phyloP scores from a whole-genome alignment of 2,797 vertebrate species.

The Amblyopsis hoosieri region DNA sequence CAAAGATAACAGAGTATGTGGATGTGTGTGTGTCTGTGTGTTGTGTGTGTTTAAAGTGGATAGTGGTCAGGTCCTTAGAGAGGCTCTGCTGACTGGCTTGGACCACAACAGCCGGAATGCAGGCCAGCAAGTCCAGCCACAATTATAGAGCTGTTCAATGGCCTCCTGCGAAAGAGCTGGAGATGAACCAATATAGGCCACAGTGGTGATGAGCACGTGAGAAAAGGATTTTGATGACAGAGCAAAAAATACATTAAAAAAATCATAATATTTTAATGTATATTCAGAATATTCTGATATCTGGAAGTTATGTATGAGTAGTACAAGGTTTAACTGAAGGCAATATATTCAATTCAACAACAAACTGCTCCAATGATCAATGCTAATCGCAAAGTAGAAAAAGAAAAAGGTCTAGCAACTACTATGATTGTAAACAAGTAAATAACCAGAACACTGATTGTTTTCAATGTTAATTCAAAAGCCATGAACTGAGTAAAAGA shows the following conservation, averaged over 20 bases:
- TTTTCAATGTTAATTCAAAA: no score
- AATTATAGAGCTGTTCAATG: conserved; percentile 51
- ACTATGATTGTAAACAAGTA: no score
- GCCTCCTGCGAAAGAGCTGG: conserved; percentile 34
- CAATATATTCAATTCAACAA: no score
- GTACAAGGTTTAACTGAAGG: no score
- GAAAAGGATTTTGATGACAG: conserved; percentile 11
- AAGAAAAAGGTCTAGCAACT: no score
- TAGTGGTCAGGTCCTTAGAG: conserved; percentile 38
- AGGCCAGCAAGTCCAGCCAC: conserved; percentile 55
- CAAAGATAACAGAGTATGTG: neutral
- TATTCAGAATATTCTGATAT: no score
- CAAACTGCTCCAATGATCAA: no score
- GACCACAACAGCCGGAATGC: conserved; percentile 35
- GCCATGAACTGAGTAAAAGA: no score
- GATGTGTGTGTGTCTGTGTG: conserved; percentile 11
- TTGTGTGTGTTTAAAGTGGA: conserved; percentile 35
- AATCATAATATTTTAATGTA: conserved; percentile 1
- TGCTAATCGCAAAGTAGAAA: no score
- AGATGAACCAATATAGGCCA: conserved; percentile 6
- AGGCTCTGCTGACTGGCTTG: conserved; percentile 32
- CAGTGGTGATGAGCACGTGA: conserved; percentile 17
- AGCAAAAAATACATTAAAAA: conserved; percentile 17
- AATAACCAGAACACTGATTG: no score
- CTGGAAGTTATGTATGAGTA: no score